These are phyloP conservation scores for Ditylenchus weischeri DNA, from an alignment of 2,888 invertebrate species.

Conservation along the genomic window DNA sequence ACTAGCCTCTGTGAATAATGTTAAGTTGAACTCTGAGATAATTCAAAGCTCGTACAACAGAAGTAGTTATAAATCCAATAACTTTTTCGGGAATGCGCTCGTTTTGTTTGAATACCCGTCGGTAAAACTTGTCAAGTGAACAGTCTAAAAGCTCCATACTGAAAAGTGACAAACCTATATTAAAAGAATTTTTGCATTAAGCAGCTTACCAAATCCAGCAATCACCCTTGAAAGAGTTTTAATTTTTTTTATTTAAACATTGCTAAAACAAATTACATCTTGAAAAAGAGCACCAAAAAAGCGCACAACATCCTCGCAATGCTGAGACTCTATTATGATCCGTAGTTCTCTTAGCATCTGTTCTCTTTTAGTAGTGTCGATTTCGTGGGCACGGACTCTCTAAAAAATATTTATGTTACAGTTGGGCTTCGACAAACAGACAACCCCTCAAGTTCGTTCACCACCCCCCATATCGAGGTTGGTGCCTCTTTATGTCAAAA, in stretches of 20 bases:
- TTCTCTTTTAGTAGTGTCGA: constrained; percentile 61
- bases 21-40: constrained; percentile 85
- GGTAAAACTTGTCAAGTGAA: constrained; percentile 91
- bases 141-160: constrained; percentile 97
- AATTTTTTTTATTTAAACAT: background rate
- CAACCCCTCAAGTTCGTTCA: too few species aligned
- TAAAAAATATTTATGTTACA: too few species aligned
- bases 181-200: constrained; percentile 6
- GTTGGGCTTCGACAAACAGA: too few species aligned
- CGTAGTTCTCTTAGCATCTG: constrained; percentile 61
- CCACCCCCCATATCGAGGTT: too few species aligned
- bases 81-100: constrained; percentile 88
- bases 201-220: constrained; percentile 14
- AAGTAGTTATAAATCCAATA: constrained; percentile 91
- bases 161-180: too few species aligned
- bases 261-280: constrained; percentile 68
- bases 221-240: constrained; percentile 12
- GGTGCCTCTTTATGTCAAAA: too few species aligned
- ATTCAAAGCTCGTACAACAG: constrained; percentile 89
- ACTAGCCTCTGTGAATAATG: constrained; percentile 78
- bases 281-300: constrained; percentile 97
- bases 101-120: constrained; percentile 83
- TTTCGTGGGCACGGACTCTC: constrained; percentile 62
- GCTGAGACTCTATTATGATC: constrained; percentile 61
- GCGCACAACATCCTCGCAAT: constrained; percentile 66